Percentiles rank a stretch among this genome's conserved stretches.
These are phyloP conservation scores for Enoplosus armatus DNA, from an alignment of 2,797 vertebrate species.

Conservation along the genomic window DNA sequence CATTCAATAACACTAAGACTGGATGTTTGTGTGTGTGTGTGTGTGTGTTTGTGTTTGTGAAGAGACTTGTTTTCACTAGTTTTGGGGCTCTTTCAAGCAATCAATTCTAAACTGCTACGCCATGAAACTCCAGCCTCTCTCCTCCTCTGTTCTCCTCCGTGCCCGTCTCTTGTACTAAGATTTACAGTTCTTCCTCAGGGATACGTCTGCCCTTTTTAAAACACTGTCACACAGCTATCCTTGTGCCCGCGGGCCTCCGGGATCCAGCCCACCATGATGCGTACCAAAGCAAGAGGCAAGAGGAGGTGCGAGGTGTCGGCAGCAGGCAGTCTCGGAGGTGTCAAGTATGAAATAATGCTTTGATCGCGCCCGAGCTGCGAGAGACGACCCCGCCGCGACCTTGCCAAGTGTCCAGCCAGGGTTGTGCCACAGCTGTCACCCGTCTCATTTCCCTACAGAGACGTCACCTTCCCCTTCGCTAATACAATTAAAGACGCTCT, in stretches of 20 bases:
- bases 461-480: slow-evolving; percentile 45
- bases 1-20: neutral
- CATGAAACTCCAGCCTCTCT: slow-evolving; percentile 15
- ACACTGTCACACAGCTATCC: slow-evolving; percentile 65
- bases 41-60: neutral
- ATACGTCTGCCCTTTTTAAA: slow-evolving; percentile 74
- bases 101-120: slow-evolving; percentile 10
- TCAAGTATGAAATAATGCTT: slow-evolving; percentile 77
- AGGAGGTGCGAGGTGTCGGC: slow-evolving; percentile 54
- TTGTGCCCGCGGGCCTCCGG: slow-evolving; percentile 41
- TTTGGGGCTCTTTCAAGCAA: slow-evolving; percentile 14
- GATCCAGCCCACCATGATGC: slow-evolving; percentile 37
- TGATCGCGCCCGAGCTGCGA: slow-evolving; percentile 57
- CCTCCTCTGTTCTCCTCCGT: slow-evolving; percentile 20
- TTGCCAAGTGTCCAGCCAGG: slow-evolving; percentile 47
- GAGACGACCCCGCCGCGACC: slow-evolving; percentile 63
- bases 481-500: slow-evolving; percentile 69
- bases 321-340: slow-evolving; percentile 66
- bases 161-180: slow-evolving; percentile 49
- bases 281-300: slow-evolving; percentile 46
- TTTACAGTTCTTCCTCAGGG: slow-evolving; percentile 64
- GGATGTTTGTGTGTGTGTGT: neutral
- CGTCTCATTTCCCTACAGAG: slow-evolving; percentile 70
- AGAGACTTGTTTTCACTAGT: slow-evolving; percentile 8
- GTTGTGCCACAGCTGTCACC: slow-evolving; percentile 61